phyloP scores from a whole-genome alignment of 1,140 invertebrate species.

The Pemphigus obesinymphae region DNA sequence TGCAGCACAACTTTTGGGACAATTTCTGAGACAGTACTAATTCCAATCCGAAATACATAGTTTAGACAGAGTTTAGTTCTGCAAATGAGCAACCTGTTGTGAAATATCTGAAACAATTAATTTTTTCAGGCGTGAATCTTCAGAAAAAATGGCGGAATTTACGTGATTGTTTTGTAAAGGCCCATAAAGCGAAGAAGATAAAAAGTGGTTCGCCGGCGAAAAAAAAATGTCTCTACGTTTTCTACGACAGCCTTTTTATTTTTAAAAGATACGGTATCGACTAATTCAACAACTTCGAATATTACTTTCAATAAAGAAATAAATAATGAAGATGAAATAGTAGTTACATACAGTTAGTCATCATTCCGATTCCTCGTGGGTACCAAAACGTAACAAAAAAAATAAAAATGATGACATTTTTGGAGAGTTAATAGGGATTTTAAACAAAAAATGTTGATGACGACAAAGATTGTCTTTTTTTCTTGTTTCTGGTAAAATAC shows the following conservation, averaged over 20 bases:
- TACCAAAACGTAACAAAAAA: background rate
- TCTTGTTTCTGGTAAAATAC: no score
- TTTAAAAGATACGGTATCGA: background rate
- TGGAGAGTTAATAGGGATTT: no score
- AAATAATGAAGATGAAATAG: background rate
- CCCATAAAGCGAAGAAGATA: background rate
- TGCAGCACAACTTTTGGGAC: background rate
- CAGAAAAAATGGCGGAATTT: background rate
- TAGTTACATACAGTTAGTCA: background rate
- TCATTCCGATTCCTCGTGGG: background rate
- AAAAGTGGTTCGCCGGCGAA: background rate
- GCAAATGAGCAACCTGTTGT: background rate
- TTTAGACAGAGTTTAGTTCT: background rate
- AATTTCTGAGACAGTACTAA: background rate
- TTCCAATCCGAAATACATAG: background rate
- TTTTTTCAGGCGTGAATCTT: background rate
- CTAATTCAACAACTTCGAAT: no score
- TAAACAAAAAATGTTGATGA: no score
- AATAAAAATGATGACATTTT: background rate
- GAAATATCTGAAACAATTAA: background rate
- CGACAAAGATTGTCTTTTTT: no score
- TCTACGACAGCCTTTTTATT: background rate
- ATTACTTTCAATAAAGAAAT: no score
- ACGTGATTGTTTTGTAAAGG: background rate
- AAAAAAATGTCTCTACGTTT: background rate